A percentile compares a stretch with the other conserved stretches of the same genome.
Conservation (phyloP, 2,113 vertebrate species). For the Tylochromis polylepis region DNA sequence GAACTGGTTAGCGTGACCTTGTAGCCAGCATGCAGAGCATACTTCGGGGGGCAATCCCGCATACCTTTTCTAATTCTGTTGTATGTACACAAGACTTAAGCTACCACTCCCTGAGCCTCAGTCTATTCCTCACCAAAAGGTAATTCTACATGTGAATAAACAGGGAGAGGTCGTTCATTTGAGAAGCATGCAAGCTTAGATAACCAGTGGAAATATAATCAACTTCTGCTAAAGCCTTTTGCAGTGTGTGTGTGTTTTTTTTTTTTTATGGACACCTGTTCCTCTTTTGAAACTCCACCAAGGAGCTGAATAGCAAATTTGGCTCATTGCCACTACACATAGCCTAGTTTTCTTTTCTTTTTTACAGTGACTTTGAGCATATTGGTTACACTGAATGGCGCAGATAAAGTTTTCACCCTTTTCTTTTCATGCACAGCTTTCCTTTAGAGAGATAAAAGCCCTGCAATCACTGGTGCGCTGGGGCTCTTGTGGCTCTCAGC, state of each 20-base stretch:
- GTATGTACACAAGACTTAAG: not conserved
- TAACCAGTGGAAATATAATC: not conserved
- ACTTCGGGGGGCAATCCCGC: not conserved
- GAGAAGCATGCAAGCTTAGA: not conserved
- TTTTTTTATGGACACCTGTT: not conserved
- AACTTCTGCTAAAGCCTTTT: not conserved
- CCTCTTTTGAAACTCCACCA: not conserved
- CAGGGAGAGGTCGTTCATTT: not conserved
- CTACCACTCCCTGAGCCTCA: not conserved
- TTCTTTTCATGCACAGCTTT: constrained; percentile 44
- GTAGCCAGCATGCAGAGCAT: not conserved
- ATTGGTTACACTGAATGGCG: constrained; percentile 22
- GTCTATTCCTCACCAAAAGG: not conserved
- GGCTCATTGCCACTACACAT: not conserved
- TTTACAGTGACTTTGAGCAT: constrained; percentile 9
- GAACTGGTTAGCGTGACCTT: not conserved
- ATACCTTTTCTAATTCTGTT: not conserved
- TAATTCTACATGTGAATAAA: not conserved
- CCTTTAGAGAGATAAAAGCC: constrained; percentile 42
- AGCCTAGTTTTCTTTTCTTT: not conserved
- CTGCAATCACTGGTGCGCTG: constrained; percentile 14
- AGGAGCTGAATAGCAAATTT: not conserved
- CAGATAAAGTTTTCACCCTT: constrained; percentile 31
- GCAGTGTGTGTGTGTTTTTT: not conserved
- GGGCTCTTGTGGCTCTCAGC: constrained; percentile 65